Evolutionary conservation across 2,113 vertebrate genomes (phyloP).

Genomic region (Orcinus orca): DNA sequence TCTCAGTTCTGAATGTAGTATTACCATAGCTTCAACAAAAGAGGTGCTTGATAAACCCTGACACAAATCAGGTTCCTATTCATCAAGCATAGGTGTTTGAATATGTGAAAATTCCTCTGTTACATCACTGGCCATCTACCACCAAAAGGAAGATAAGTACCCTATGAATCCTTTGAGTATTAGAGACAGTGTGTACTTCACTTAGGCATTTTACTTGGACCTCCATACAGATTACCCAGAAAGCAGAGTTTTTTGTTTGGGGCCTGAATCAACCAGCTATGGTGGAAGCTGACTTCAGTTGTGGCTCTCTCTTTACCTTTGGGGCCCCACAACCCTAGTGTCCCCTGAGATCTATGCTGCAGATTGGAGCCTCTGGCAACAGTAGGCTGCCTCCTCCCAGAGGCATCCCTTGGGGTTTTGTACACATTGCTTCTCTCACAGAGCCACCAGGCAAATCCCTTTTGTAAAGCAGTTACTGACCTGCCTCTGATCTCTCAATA

Average conservation of each 20-base stretch:
- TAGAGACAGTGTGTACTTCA: background rate
- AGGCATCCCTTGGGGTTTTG: background rate
- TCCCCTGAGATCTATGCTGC: background rate
- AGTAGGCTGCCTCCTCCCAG: background rate
- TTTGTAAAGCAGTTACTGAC: background rate
- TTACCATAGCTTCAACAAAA: background rate
- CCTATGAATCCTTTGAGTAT: background rate
- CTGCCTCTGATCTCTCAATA: background rate
- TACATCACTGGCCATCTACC: background rate
- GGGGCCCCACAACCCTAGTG: background rate
- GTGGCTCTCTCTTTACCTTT: background rate
- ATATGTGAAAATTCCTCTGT: background rate
- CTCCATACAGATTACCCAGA: background rate
- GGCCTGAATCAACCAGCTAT: background rate
- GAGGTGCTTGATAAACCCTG: fast-evolving
- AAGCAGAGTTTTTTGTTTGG: background rate
- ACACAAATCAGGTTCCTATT: background rate
- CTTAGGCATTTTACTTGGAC: background rate
- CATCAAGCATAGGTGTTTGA: background rate
- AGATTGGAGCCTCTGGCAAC: background rate
- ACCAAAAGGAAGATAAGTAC: background rate
- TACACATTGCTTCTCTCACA: background rate
- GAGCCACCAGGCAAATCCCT: background rate
- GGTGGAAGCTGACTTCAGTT: background rate
- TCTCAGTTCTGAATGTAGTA: background rate